Percentiles rank a stretch among this genome's conserved stretches.
These are phyloP conservation scores for Podarcis raffonei DNA, from an alignment of 2,113 vertebrate species.

Conservation along the genomic window DNA sequence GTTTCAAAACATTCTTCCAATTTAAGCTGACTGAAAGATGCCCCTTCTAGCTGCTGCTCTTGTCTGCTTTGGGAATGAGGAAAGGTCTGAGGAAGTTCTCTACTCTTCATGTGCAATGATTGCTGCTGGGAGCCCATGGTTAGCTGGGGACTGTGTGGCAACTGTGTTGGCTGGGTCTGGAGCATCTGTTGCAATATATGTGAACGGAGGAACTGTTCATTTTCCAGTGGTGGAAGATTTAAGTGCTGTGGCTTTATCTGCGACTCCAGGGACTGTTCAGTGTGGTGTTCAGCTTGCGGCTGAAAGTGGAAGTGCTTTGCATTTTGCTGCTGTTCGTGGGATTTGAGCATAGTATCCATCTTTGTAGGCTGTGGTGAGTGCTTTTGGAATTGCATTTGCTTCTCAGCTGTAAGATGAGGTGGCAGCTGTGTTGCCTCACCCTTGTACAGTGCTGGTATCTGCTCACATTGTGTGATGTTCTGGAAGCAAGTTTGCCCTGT, in stretches of 20 bases:
- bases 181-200: conserved; percentile 77
- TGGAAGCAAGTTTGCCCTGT: conserved; percentile 70
- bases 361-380: conserved; percentile 56
- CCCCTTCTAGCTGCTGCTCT: conserved; percentile 55
- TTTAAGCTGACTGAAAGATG: conserved; percentile 65
- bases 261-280: conserved; percentile 67
- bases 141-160: conserved; percentile 71
- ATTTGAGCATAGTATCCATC: conserved; percentile 65
- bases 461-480: conserved; percentile 70
- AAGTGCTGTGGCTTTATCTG: conserved; percentile 81
- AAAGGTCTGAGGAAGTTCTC: conserved; percentile 61
- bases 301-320: conserved; percentile 71
- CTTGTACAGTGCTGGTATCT: conserved; percentile 62
- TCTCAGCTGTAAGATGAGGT: conserved; percentile 75
- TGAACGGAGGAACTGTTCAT: conserved; percentile 76
- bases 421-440: conserved; percentile 61
- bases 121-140: conserved; percentile 66
- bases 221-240: conserved; percentile 76
- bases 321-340: conserved; percentile 65
- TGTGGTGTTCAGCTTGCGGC: conserved; percentile 64
- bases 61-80: conserved; percentile 50
- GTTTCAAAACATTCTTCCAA: conserved; percentile 68
- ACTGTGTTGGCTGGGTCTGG: conserved; percentile 75
- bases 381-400: conserved; percentile 76
- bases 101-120: conserved; percentile 59